A percentile compares a stretch with the other conserved stretches of the same genome.
Evolutionary conservation across 2,113 vertebrate species (phyloP).

Genomic region (Nycticorax nycticorax): DNA sequence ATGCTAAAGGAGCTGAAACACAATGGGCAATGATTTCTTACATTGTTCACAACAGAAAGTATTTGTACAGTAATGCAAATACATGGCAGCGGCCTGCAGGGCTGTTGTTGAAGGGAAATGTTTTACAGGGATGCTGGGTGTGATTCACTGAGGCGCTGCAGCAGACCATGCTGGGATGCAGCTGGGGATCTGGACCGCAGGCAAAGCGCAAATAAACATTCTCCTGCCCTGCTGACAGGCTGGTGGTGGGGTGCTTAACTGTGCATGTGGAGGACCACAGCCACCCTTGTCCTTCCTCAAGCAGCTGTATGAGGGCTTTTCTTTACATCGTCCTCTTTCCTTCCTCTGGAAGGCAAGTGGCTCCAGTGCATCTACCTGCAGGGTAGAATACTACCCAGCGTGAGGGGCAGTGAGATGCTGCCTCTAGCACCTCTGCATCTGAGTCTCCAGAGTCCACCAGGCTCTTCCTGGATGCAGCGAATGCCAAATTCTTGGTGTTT

Average conservation of each 20-base stretch:
- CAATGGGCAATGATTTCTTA: slow-evolving; percentile 49
- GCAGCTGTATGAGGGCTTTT: not conserved
- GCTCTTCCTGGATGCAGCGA: not conserved
- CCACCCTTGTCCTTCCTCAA: not conserved
- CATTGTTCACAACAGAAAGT: not conserved
- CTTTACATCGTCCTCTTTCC: not conserved
- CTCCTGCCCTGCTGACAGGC: not conserved
- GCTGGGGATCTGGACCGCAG: not conserved
- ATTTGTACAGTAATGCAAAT: slow-evolving; percentile 32
- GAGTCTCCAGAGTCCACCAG: not conserved
- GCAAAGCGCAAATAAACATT: not conserved
- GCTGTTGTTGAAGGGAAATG: not conserved
- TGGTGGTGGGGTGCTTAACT: not conserved
- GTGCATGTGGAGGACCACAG: not conserved
- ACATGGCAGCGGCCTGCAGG: not conserved
- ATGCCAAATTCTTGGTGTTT: not conserved
- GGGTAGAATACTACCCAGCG: not conserved
- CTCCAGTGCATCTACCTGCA: not conserved
- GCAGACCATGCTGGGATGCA: not conserved
- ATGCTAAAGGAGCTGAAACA: not conserved
- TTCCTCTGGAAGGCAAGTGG: not conserved
- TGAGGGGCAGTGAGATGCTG: not conserved
- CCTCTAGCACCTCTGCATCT: not conserved
- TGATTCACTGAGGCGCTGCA: not conserved
- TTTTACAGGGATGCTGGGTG: not conserved